These are phyloP conservation scores for Rotaria magnacalcarata DNA, from an alignment of 2,888 invertebrate species.

Conservation along the genomic window DNA sequence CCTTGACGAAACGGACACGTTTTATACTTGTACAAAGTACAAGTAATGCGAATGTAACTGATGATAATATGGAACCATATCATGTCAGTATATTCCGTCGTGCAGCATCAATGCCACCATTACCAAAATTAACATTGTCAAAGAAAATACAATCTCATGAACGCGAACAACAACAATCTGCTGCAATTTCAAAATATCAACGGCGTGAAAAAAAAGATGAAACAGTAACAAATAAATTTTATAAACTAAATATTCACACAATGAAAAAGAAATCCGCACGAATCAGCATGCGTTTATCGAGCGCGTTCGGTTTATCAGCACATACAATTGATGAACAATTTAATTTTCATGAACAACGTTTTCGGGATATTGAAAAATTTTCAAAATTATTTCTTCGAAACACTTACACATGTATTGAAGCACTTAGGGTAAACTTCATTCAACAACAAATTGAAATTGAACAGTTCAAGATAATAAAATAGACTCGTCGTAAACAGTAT, in stretches of 20 bases:
- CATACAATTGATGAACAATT: conserved; percentile 63
- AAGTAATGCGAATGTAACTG: background rate
- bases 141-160: background rate
- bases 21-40: conserved; percentile 16
- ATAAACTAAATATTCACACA: conserved; percentile 65
- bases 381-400: conserved; percentile 62
- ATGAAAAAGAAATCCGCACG: conserved; percentile 65
- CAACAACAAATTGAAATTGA: no score
- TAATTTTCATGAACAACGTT: conserved; percentile 62
- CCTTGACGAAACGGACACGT: conserved; percentile 9
- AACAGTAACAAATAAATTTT: conserved; percentile 51
- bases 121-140: background rate
- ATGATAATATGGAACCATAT: conserved; percentile 33
- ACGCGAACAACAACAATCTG: background rate
- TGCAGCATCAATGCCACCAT: conserved; percentile 13
- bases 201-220: conserved; percentile 8
- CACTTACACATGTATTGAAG: conserved; percentile 59
- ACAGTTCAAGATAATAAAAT: no score
- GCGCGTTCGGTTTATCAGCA: conserved; percentile 33
- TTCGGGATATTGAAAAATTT: conserved; percentile 62
- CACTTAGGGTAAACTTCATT: conserved; percentile 53
- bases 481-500: no score
- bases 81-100: conserved; percentile 29
- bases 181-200: background rate
- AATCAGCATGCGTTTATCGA: conserved; percentile 57